Evolutionary conservation across 23 tunicate genomes (phyloP).

Genomic region (Halocynthia aurantium): DNA sequence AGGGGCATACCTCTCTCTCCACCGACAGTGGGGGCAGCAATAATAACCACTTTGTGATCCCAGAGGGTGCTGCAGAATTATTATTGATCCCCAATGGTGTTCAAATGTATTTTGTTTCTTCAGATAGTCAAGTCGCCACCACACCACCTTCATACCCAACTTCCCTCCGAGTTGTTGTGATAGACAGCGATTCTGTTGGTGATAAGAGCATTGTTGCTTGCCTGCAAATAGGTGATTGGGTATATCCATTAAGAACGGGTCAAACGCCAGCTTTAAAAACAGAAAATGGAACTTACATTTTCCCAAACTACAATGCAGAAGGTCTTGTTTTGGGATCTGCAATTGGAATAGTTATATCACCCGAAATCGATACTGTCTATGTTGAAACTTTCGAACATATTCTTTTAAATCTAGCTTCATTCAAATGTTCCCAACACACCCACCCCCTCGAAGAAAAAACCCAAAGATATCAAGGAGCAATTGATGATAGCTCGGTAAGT

Average conservation of each 20-base stretch:
- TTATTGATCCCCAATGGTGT: constrained; percentile 60
- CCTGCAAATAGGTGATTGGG: constrained; percentile 66
- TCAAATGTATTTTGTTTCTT: constrained; percentile 45
- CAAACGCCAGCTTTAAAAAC: constrained; percentile 55
- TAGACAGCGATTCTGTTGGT: constrained; percentile 18
- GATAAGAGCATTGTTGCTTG: constrained; percentile 40
- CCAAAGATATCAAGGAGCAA: constrained; percentile 11
- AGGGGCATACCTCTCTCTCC: constrained; percentile 29
- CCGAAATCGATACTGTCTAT: constrained; percentile 36
- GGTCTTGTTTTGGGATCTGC: constrained; percentile 4
- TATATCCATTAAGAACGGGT: constrained; percentile 59
- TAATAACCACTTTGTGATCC: background rate
- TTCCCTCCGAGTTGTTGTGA: constrained; percentile 20
- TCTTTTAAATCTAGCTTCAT: constrained; percentile 33
- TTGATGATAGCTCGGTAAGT: constrained; percentile 30
- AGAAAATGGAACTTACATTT: constrained; percentile 55
- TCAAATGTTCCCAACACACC: background rate
- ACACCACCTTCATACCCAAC: constrained; percentile 78
- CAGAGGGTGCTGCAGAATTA: constrained; percentile 41
- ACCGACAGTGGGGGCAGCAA: background rate
- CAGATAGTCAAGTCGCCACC: constrained; percentile 28
- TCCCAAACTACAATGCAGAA: constrained; percentile 35
- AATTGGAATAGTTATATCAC: constrained; percentile 60
- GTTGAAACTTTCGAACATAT: constrained; percentile 52
- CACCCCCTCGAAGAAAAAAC: constrained; percentile 34